These are phyloP conservation scores for Piprites chloris DNA, from an alignment of 2,113 vertebrate genomes.

Conservation along the genomic window DNA sequence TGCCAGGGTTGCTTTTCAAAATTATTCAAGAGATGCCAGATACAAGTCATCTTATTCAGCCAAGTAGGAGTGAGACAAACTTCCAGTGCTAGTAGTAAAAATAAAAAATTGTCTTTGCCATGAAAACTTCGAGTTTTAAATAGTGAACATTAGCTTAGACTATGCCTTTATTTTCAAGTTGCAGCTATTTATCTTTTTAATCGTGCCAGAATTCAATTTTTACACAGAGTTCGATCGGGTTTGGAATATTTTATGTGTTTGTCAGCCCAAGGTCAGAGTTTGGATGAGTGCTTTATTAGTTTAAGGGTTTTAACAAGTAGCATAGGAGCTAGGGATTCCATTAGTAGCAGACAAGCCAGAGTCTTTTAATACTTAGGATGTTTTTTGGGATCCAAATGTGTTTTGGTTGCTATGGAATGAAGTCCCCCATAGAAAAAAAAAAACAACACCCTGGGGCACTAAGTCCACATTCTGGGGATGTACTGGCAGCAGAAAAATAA, in stretches of 20 bases:
- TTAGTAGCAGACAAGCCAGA: background rate
- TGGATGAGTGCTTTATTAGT: background rate
- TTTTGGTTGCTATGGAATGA: conserved; percentile 3
- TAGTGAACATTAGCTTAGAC: background rate
- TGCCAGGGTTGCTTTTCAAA: background rate
- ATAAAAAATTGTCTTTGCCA: background rate
- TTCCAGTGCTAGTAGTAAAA: background rate
- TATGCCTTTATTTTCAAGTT: background rate
- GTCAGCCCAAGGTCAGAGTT: background rate
- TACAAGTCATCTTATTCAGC: background rate
- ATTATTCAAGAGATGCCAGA: background rate
- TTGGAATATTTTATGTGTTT: background rate
- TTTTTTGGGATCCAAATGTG: background rate
- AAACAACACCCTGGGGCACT: background rate
- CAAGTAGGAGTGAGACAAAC: background rate
- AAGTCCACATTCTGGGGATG: background rate
- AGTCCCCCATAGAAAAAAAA: background rate
- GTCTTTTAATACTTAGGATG: background rate
- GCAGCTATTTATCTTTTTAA: conserved; percentile 24
- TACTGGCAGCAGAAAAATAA: background rate
- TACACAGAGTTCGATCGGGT: background rate
- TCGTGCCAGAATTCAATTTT: conserved; percentile 9
- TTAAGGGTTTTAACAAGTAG: background rate
- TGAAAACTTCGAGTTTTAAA: background rate
- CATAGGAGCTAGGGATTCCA: background rate